Conservation (phyloP, 1,140 invertebrate species). For the Phocides pigmalion region DNA sequence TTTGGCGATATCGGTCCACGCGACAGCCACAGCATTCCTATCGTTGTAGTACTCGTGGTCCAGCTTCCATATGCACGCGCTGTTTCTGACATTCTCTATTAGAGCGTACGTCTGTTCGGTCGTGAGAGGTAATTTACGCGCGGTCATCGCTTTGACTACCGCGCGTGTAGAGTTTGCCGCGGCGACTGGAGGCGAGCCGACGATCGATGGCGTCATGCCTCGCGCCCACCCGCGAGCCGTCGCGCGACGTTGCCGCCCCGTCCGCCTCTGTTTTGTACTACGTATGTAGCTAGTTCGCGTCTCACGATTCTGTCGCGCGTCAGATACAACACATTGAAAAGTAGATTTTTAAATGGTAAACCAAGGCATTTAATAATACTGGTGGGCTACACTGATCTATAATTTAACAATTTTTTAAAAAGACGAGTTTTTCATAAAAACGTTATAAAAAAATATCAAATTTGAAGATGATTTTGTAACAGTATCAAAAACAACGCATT, state of each 20-base stretch:
- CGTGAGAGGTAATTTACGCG: constrained; percentile 13
- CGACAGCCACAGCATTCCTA: constrained; percentile 21
- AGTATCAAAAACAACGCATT: no score
- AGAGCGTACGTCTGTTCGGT: constrained; percentile 28
- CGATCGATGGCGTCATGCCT: constrained; percentile 34
- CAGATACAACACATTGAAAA: no score
- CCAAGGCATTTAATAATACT: no score
- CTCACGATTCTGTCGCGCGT: background rate
- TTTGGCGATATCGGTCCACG: constrained; percentile 48
- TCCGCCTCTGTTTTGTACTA: constrained; percentile 5
- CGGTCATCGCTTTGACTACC: constrained; percentile 6
- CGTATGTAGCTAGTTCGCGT: background rate
- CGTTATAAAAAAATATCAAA: no score
- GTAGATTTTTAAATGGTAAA: no score
- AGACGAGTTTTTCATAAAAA: no score
- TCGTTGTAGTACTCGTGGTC: constrained; percentile 48
- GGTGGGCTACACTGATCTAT: no score
- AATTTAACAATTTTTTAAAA: no score
- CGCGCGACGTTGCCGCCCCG: constrained; percentile 51
- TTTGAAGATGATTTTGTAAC: no score
- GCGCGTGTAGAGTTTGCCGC: constrained; percentile 39
- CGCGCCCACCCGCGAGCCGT: constrained; percentile 21
- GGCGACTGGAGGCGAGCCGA: constrained; percentile 37
- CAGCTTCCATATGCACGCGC: constrained; percentile 53
- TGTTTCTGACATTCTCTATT: constrained; percentile 48